phyloP scores from a whole-genome alignment of 2,113 vertebrate genomes.

The Spilogale gracilis region DNA sequence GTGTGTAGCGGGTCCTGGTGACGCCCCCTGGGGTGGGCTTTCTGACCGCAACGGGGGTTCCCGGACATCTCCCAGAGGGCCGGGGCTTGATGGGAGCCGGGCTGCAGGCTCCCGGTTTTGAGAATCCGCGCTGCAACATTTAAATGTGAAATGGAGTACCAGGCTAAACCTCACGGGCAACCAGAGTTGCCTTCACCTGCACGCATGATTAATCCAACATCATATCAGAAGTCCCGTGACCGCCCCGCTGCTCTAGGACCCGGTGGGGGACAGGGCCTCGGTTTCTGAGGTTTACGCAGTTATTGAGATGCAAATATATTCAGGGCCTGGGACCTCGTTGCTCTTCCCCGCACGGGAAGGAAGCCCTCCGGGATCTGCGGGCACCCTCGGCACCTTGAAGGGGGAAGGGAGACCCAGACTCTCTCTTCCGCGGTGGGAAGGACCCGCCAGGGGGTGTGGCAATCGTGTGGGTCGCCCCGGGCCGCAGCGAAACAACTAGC shows the following conservation, averaged over 20 bases:
- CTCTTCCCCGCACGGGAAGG: neutral
- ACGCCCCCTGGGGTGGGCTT: rapidly evolving
- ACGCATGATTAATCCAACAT: neutral
- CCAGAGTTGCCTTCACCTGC: neutral
- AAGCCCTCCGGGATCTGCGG: neutral
- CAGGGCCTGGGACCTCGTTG: neutral
- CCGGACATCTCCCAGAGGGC: no score
- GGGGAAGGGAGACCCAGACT: neutral
- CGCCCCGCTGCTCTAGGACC: neutral
- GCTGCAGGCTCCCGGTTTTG: neutral
- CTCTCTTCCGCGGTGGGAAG: no score
- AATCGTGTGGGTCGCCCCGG: neutral
- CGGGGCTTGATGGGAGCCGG: neutral
- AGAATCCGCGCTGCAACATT: neutral
- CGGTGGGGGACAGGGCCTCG: neutral
- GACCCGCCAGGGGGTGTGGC: neutral
- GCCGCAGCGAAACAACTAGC: neutral
- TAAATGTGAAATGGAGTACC: neutral
- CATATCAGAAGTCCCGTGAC: neutral
- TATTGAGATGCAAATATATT: conserved; percentile 29
- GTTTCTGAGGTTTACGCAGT: conserved; percentile 13
- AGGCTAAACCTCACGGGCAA: neutral
- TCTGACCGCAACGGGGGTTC: no score
- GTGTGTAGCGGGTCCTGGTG: rapidly evolving
- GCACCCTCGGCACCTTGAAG: neutral